Evolutionary conservation across 2,113 vertebrate genomes (phyloP).

Genomic region (Centrocercus urophasianus): DNA sequence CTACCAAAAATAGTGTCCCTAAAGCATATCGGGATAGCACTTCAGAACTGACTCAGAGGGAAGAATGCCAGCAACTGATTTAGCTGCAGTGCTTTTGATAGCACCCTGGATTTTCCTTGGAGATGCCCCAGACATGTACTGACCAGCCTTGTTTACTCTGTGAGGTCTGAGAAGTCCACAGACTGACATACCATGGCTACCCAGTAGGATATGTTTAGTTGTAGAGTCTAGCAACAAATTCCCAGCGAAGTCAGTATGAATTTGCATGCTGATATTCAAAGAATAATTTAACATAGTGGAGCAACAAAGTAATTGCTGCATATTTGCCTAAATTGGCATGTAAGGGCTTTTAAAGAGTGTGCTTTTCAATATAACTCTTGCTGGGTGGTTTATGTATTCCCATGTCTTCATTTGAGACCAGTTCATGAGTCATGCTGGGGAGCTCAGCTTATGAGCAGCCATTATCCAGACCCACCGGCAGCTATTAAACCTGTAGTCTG

Average conservation of each 20-base stretch:
- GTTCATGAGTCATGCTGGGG: not conserved
- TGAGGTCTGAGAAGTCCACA: constrained; percentile 60
- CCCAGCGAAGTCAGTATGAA: constrained; percentile 25
- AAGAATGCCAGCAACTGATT: constrained; percentile 64
- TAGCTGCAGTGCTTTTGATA: constrained; percentile 62
- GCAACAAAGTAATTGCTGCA: not conserved
- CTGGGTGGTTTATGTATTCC: not conserved
- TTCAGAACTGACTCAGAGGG: constrained; percentile 68
- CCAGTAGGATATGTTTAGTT: constrained; percentile 36
- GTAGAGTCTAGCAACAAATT: constrained; percentile 33
- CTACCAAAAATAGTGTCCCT: constrained; percentile 68
- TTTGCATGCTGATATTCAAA: not conserved
- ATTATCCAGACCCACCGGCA: not conserved
- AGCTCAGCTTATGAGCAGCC: not conserved
- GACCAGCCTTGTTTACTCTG: constrained; percentile 70
- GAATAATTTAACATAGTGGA: constrained; percentile 48
- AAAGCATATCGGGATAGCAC: constrained; percentile 66
- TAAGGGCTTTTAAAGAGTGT: not conserved
- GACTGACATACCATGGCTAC: constrained; percentile 31
- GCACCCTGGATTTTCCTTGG: constrained; percentile 72
- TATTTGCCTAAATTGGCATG: constrained; percentile 26
- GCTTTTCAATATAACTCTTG: not conserved
- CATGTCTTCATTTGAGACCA: not conserved
- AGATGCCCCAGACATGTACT: constrained; percentile 69
- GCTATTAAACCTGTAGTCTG: not conserved